Evolutionary conservation across 2,797 vertebrate species (phyloP), one percentile per base, ranked within the genome.

Genomic region (Clangula hyemalis): DNA sequence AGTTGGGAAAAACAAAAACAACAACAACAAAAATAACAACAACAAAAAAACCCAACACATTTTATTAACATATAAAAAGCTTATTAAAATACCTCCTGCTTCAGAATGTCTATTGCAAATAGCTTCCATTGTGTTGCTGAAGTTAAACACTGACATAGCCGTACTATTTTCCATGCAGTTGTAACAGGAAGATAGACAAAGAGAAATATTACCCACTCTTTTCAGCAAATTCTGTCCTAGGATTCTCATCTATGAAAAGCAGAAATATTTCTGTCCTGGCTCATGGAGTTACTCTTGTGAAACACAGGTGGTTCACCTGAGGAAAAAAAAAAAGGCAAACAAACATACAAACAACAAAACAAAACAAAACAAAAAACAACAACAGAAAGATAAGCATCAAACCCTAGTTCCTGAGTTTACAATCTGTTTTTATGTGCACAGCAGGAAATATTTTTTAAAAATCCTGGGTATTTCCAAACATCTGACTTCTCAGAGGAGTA

Each of bases 391-490:
- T 43, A 54, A 92, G 61, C 62, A 80, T 79, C 68, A 76, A 41
- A 27, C 6, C 30, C 10, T 10, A 28, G 19, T 83, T 81, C 69
- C 45, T 73, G 93, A 82, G 41, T 57, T 60, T 66, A 79, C 41
- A 87, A 61, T 79, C 17, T 81, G 49, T 6, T 92, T 96, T 95
- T 89, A 71, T 60, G 22, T 86, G 68, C 84, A 87, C 56, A 92
- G 79, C 87, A 95, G 94, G 93, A 95, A 96, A 87, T 94, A 95
- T 94, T 96, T 92, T 73, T 69, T 74, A 49, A 89, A 97, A 96
- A 93, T 92, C 73, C 76, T 81, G 96, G 91, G 85, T 95, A 94
- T 97, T 97, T 97, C 95, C 94, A 95, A 97, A 97, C 95, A 95
- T 97, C 95, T 96, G 93, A 95, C 90, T 95, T 91, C 84, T 97